Percentiles rank a stretch among this genome's conserved stretches.
phyloP scores from a whole-genome alignment of 2,888 invertebrate genomes.

The Cerceris ruficornis region DNA sequence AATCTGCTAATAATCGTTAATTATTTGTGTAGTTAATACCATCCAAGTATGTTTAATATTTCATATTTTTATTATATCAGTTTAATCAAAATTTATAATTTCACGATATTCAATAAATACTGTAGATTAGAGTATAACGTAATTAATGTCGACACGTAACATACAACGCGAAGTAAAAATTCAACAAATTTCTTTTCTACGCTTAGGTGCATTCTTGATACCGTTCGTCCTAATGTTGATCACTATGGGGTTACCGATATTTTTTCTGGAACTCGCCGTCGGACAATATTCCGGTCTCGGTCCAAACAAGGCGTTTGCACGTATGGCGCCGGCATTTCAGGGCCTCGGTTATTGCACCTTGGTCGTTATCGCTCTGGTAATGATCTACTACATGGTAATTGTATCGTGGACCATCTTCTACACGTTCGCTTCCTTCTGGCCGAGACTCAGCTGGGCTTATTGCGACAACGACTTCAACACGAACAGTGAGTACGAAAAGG shows the following conservation, averaged over 20 bases:
- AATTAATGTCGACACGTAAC: too few species aligned
- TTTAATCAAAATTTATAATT: not conserved
- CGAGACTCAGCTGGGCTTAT: conserved; percentile 86
- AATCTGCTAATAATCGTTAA: too few species aligned
- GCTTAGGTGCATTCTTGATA: conserved; percentile 88
- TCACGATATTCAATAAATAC: not conserved
- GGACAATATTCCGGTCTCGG: conserved; percentile 92
- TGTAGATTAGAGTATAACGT: too few species aligned
- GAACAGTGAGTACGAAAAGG: conserved; percentile 83
- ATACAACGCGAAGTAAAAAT: too few species aligned
- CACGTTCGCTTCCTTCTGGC: conserved; percentile 87
- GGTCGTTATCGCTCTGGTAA: conserved; percentile 87
- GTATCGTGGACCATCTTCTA: conserved; percentile 91
- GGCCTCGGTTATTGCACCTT: conserved; percentile 87
- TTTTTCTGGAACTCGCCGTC: conserved; percentile 89
- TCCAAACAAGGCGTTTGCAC: conserved; percentile 85
- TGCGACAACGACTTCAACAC: conserved; percentile 86
- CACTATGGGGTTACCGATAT: conserved; percentile 90
- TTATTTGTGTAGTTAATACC: too few species aligned
- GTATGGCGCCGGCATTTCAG: conserved; percentile 84
- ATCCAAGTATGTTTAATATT: too few species aligned
- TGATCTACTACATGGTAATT: conserved; percentile 91
- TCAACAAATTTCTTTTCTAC: not conserved
- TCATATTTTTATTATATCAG: not conserved
- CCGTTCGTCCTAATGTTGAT: conserved; percentile 89